Conservation (phyloP, 2,113 vertebrate genomes). For the Barnardius zonarius region DNA sequence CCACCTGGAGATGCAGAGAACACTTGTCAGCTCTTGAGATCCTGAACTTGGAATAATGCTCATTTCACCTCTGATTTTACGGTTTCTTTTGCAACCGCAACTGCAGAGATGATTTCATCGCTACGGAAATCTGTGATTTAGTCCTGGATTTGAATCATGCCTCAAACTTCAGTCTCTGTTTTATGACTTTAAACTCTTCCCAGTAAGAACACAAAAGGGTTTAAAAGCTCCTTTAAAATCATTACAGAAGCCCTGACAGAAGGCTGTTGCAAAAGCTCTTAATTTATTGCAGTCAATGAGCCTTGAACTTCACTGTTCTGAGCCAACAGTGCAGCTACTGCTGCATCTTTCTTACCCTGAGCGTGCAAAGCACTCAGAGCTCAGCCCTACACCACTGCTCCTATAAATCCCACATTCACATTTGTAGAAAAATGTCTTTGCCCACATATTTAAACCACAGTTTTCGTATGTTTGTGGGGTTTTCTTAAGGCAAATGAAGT, state of each 20-base stretch:
- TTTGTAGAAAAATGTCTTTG: neutral
- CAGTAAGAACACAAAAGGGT: neutral
- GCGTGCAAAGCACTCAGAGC: neutral
- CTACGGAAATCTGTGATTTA: neutral
- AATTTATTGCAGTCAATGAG: neutral
- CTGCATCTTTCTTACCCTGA: neutral
- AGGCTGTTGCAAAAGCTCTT: neutral
- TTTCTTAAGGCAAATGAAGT: neutral
- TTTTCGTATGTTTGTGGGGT: neutral
- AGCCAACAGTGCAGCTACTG: neutral
- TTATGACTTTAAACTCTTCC: neutral
- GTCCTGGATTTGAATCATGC: fast-evolving
- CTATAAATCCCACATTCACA: neutral
- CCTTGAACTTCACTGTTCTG: neutral
- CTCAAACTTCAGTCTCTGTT: neutral
- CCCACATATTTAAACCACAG: fast-evolving
- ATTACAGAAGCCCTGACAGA: neutral
- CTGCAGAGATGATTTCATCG: fast-evolving
- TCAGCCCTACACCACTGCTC: neutral
- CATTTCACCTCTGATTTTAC: neutral
- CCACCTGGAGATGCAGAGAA: neutral
- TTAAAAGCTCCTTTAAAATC: neutral
- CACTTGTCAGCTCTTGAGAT: neutral
- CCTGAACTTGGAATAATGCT: neutral
- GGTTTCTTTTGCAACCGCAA: neutral